phyloP scores from a whole-genome alignment of 2,113 vertebrate species.

The Heterochromis multidens region DNA sequence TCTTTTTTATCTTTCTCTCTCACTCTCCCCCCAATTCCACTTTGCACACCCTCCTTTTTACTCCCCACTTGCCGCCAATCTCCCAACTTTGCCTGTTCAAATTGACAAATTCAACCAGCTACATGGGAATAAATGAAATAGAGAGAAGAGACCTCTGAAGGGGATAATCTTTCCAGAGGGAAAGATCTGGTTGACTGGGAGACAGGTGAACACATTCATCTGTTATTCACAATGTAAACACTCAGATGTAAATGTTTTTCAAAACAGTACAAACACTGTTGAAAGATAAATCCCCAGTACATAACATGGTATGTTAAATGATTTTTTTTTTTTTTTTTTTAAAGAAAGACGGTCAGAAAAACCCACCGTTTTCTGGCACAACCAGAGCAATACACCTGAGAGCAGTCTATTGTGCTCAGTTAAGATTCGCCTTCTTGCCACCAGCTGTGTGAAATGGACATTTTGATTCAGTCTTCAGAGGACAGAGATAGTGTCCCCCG shows the following conservation, averaged over 20 bases:
- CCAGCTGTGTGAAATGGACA: not conserved
- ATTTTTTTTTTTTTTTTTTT: not conserved
- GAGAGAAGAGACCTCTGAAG: constrained; percentile 43
- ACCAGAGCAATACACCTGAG: too few species aligned
- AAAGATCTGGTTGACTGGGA: constrained; percentile 47
- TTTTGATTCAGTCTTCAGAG: not conserved
- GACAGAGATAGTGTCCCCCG: not conserved
- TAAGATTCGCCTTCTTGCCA: not conserved
- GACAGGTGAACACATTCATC: constrained; percentile 25
- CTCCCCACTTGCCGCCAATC: constrained; percentile 53
- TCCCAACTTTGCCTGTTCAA: constrained; percentile 68
- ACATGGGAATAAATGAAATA: constrained; percentile 66
- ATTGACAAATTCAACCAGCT: constrained; percentile 70
- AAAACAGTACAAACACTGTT: not conserved
- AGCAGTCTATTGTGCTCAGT: not conserved
- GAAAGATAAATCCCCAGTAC: not conserved
- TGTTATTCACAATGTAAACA: constrained; percentile 23
- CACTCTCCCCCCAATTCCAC: constrained; percentile 64
- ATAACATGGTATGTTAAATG: not conserved
- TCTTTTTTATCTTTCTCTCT: constrained; percentile 67
- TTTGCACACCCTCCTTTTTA: constrained; percentile 37
- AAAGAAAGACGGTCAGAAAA: not conserved
- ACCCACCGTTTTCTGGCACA: too few species aligned
- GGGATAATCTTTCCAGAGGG: constrained; percentile 53
- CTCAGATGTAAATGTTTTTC: constrained; percentile 18